A percentile compares a stretch with the other conserved stretches of the same genome.
phyloP scores from a whole-genome alignment of 2,888 invertebrate genomes.

The Parnassius apollo region DNA sequence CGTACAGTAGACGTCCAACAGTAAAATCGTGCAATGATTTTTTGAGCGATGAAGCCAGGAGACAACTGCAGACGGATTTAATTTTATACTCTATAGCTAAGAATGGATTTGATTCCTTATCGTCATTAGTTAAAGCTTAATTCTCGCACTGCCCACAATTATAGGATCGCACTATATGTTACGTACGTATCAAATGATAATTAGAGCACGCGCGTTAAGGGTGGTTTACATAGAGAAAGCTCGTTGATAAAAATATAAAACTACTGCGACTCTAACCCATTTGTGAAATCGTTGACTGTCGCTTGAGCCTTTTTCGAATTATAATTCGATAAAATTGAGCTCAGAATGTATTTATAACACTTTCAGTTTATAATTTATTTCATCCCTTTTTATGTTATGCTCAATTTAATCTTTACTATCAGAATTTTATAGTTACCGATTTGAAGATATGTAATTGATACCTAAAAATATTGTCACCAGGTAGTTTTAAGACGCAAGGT shows the following conservation, averaged over 20 bases:
- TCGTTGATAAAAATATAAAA: conserved; percentile 43
- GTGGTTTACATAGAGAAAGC: conserved; percentile 54
- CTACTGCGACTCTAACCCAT: conserved; percentile 45
- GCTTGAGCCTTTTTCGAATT: conserved; percentile 1
- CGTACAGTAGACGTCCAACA: conserved; percentile 14
- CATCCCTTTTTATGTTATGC: background rate
- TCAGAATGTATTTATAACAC: conserved; percentile 5
- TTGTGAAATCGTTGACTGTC: conserved; percentile 4
- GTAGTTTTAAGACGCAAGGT: too few relatives aligned
- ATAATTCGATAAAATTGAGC: conserved; percentile 6
- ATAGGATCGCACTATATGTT: conserved; percentile 34
- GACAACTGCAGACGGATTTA: conserved; percentile 57
- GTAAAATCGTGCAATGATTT: conserved; percentile 41
- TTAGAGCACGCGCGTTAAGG: conserved; percentile 39
- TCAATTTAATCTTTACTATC: too few relatives aligned
- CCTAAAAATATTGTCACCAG: too few relatives aligned
- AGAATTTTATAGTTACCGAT: too few relatives aligned
- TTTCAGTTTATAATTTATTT: background rate
- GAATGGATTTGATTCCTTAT: conserved; percentile 34
- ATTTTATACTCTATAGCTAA: conserved; percentile 43
- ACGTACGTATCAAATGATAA: conserved; percentile 27
- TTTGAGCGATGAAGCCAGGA: conserved; percentile 62
- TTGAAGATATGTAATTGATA: too few relatives aligned
- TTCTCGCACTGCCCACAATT: conserved; percentile 30
- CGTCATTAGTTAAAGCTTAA: conserved; percentile 25